phyloP scores from a whole-genome alignment of 2,797 vertebrate genomes.

The Prunella strophiata region DNA sequence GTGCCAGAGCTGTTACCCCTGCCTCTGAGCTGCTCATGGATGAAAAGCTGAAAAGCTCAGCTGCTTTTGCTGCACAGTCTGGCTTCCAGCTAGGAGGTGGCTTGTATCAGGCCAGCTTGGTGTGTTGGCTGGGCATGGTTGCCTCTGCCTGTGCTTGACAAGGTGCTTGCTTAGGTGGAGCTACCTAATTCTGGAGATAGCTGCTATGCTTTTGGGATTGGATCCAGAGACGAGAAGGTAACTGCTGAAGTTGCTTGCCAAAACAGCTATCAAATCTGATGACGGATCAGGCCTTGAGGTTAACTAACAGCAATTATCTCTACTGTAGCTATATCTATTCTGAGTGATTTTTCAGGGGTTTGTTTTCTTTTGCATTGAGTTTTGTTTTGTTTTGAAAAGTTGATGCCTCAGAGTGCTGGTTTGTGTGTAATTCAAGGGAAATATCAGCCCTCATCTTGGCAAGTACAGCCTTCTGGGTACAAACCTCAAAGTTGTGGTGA shows the following conservation, averaged over 20 bases:
- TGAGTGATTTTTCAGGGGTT: background rate
- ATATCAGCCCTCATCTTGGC: background rate
- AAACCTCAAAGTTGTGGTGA: background rate
- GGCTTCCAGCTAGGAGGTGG: background rate
- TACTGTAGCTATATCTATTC: background rate
- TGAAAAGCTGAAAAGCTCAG: background rate
- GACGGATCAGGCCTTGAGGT: constrained; percentile 50
- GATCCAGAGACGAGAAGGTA: background rate
- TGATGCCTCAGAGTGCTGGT: background rate
- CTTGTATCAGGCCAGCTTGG: background rate
- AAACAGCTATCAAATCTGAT: constrained; percentile 29
- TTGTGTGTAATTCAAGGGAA: background rate
- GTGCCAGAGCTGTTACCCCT: background rate
- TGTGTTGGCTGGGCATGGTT: background rate
- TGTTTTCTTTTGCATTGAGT: background rate
- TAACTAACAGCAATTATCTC: constrained; percentile 39
- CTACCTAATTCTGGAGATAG: background rate
- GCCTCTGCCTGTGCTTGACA: background rate
- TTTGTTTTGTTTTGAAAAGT: background rate
- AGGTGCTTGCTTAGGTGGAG: background rate
- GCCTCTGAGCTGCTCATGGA: background rate
- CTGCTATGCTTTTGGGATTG: background rate
- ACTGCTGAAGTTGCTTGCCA: constrained; percentile 32
- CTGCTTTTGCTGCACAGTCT: rapidly evolving
- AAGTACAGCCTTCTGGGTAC: background rate